A percentile compares a stretch with the other conserved stretches of the same genome.
Conservation (phyloP, 2,113 vertebrate genomes). For the Tapirus terrestris region DNA sequence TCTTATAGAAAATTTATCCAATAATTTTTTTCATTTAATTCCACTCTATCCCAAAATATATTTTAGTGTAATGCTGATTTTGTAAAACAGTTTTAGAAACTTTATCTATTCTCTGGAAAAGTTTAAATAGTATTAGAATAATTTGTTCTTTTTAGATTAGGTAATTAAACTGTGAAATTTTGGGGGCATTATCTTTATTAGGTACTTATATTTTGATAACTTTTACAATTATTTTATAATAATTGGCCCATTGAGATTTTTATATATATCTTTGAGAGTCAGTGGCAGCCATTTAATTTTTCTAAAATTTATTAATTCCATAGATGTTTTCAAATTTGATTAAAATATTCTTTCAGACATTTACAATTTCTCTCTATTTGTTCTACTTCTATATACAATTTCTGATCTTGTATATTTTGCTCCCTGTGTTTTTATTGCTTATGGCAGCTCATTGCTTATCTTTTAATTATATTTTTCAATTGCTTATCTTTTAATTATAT, state of each 20-base stretch:
- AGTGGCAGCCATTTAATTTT: slow-evolving; percentile 9
- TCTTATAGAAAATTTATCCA: neutral
- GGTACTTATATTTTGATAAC: slow-evolving; percentile 44
- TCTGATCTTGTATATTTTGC: neutral
- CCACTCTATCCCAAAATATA: neutral
- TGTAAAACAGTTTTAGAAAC: neutral
- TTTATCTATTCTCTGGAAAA: slow-evolving; percentile 14
- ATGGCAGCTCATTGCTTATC: neutral
- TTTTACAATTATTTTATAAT: slow-evolving; percentile 64
- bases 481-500: slow-evolving; percentile 4
- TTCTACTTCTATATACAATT: neutral
- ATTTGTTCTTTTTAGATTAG: slow-evolving; percentile 56
- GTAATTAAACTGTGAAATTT: slow-evolving; percentile 50
- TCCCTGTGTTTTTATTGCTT: neutral
- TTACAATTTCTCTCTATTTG: neutral
- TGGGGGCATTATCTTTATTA: slow-evolving; percentile 42
- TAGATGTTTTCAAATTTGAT: neutral
- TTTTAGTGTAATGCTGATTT: neutral
- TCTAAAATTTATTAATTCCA: slow-evolving; percentile 1
- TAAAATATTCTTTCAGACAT: neutral
- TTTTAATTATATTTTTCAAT: slow-evolving; percentile 31
- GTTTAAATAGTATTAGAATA: slow-evolving; percentile 40
- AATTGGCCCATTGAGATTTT: slow-evolving; percentile 48
- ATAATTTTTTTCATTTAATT: neutral
- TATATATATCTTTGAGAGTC: neutral